Evolutionary conservation across 2,888 invertebrate genomes (phyloP).

Genomic region (Tenthredo mesomela): DNA sequence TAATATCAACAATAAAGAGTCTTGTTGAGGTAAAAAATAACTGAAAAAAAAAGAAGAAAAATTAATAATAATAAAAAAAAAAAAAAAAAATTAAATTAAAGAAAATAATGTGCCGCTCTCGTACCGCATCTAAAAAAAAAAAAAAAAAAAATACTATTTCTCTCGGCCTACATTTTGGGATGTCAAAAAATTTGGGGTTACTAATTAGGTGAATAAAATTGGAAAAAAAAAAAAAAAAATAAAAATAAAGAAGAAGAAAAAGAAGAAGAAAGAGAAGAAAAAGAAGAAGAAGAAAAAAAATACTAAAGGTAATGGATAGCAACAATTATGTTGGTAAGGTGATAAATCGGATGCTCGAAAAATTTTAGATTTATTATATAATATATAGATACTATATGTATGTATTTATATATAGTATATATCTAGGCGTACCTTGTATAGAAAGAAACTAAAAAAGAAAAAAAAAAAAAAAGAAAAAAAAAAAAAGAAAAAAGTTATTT

Average conservation of each 20-base stretch:
- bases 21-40: neutral
- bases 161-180: constrained; percentile 50
- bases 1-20: no score
- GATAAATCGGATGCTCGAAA: neutral
- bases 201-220: neutral
- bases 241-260: neutral
- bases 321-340: neutral
- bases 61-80: neutral
- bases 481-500: neutral
- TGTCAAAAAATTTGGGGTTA: constrained; percentile 35
- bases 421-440: neutral
- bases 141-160: constrained; percentile 9
- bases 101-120: neutral
- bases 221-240: neutral
- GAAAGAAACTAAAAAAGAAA: no score
- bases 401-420: neutral
- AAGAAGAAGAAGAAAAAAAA: constrained; percentile 45
- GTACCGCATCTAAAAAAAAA: neutral
- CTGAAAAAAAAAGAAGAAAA: neutral
- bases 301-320: constrained; percentile 37
- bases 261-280: constrained; percentile 3
- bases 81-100: neutral
- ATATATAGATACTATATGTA: neutral
- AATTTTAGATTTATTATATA: neutral
- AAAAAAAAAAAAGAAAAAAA: no score